These are phyloP conservation scores for Aythya fuligula DNA, from an alignment of 2,797 vertebrate species.

Conservation along the genomic window DNA sequence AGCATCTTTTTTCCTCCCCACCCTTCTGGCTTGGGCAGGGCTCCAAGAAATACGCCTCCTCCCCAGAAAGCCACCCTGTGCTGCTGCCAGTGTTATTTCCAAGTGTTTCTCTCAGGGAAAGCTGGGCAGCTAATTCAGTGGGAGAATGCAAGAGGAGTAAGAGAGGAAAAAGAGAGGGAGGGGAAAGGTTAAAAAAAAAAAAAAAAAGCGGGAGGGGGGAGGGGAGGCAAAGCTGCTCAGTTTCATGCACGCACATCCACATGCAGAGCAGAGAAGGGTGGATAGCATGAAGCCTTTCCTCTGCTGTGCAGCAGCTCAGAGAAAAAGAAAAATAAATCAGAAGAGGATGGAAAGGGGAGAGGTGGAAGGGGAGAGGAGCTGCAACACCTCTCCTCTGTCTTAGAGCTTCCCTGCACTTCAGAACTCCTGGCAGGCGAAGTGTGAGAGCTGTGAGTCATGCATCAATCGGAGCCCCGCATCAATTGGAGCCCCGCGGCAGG, in stretches of 20 bases:
- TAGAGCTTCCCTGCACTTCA: neutral
- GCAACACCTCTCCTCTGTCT: neutral
- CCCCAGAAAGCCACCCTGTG: neutral
- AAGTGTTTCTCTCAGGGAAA: constrained; percentile 4
- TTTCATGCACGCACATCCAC: neutral
- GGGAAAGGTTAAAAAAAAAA: neutral
- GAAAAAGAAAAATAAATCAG: neutral
- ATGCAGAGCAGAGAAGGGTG: neutral
- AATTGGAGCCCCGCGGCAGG: neutral
- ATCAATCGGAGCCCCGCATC: neutral
- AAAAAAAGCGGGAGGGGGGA: too few relatives aligned
- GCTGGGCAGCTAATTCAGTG: constrained; percentile 52
- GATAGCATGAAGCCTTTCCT: neutral
- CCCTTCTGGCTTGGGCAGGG: constrained; percentile 45
- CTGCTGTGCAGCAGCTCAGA: neutral
- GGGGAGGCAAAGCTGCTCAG: neutral
- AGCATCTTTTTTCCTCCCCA: constrained; percentile 6
- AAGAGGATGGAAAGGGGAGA: neutral
- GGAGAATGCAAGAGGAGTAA: neutral
- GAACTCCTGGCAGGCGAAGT: neutral
- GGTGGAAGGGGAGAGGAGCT: neutral
- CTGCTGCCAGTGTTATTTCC: neutral
- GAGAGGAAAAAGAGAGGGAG: neutral
- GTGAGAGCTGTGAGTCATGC: neutral
- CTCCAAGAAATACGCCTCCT: constrained; percentile 23